Percentiles rank a stretch among this genome's conserved stretches.
These are phyloP conservation scores for Trypoxylon attenuatum DNA, from an alignment of 2,888 invertebrate genomes.

Conservation along the genomic window DNA sequence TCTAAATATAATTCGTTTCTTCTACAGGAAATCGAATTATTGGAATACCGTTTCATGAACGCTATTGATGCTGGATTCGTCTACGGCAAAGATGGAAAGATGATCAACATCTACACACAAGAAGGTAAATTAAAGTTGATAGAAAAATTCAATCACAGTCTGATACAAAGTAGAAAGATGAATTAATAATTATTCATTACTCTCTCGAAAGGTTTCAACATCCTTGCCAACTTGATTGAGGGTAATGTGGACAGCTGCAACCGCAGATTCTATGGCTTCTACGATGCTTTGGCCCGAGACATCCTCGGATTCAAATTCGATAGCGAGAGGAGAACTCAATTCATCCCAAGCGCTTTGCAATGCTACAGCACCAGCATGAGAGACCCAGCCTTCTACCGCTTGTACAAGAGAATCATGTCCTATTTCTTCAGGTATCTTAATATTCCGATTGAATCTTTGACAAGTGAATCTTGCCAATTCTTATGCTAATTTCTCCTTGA, in stretches of 20 bases:
- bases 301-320: slow-evolving; percentile 73
- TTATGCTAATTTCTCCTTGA: too few species aligned
- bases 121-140: too few species aligned
- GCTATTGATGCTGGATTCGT: slow-evolving; percentile 68
- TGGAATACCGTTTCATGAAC: slow-evolving; percentile 63
- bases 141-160: too few species aligned
- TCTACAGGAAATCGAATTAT: slow-evolving; percentile 57
- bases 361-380: slow-evolving; percentile 81
- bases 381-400: slow-evolving; percentile 83
- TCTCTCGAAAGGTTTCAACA: slow-evolving; percentile 78
- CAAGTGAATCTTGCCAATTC: too few species aligned
- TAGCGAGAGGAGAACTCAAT: slow-evolving; percentile 71
- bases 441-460: background rate
- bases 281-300: slow-evolving; percentile 78
- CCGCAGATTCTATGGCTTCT: slow-evolving; percentile 77
- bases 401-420: slow-evolving; percentile 79
- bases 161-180: too few species aligned
- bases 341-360: slow-evolving; percentile 80
- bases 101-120: slow-evolving; percentile 65
- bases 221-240: slow-evolving; percentile 77
- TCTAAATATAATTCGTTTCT: background rate
- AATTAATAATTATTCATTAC: too few species aligned
- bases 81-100: slow-evolving; percentile 60
- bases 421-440: slow-evolving; percentile 72
- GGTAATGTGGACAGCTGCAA: slow-evolving; percentile 75